Conservation (phyloP, 1,140 invertebrate species). For the Brachionus koreanus region DNA sequence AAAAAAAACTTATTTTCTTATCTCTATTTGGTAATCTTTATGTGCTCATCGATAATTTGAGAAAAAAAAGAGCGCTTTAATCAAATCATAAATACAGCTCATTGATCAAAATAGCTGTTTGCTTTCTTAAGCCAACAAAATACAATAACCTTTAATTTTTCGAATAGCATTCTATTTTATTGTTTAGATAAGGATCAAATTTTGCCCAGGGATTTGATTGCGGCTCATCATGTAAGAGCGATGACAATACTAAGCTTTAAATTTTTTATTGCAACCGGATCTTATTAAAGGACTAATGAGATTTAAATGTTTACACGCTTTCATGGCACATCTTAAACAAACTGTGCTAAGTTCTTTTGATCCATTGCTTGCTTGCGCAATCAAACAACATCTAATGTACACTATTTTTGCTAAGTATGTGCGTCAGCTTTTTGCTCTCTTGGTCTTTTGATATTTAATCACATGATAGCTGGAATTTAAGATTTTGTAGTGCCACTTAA, state of each 20-base stretch:
- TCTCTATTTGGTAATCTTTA: neutral
- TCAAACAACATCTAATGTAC: neutral
- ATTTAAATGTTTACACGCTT: slow-evolving; percentile 3
- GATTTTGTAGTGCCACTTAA: neutral
- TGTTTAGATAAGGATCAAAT: neutral
- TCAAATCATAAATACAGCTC: slow-evolving; percentile 2
- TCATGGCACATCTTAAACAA: neutral
- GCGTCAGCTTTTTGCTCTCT: neutral
- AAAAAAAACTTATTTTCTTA: neutral
- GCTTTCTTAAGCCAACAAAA: neutral
- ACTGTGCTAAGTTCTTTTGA: neutral
- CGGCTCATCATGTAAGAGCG: neutral
- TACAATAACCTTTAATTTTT: neutral
- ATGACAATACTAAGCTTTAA: neutral
- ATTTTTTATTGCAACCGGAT: slow-evolving; percentile 7
- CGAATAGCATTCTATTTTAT: neutral
- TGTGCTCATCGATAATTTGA: neutral
- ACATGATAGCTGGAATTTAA: neutral
- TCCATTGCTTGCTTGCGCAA: neutral
- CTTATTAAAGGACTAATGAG: neutral
- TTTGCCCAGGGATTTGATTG: neutral
- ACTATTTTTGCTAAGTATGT: neutral
- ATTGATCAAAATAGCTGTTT: neutral
- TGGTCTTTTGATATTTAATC: neutral
- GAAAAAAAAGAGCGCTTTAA: neutral